Base-by-base conservation (phyloP, 2,888 invertebrate genomes). In the Volucella zonaria region DNA sequence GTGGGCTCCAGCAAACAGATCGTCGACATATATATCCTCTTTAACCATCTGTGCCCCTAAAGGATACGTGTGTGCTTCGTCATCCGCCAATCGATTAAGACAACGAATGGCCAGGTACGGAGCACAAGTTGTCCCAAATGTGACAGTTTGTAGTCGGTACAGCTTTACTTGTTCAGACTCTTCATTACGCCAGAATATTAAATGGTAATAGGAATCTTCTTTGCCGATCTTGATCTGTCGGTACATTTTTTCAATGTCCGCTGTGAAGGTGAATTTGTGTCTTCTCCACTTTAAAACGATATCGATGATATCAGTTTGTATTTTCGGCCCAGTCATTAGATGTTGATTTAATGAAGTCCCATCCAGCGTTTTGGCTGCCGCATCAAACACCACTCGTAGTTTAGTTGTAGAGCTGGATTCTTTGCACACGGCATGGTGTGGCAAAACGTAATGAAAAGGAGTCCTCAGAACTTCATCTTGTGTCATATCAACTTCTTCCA, bases 261-360 rank as follows among this genome's bases (percentile, higher is more conserved):
- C 56, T 31, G n/a, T 38, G 56, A 56, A 56, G 12, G 56, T 56
- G 56, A 38, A 56, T 56, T 56, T 11, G 14, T 38, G 56, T 56
- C 56, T 56, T 14, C 56, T 56, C 40, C 56, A 56, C 14, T 38
- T 4, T n/a, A 38, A 10, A 12, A 54, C 54, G 31, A 23, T 54
- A 23, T 54, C 31, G 9, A 54, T 54, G 8, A 54, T 54, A 23
- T 54, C 54, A 3, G 15, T 54, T 31, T 54, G 54, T 54, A 11
- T 54, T 12, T 54, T 31, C 11, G 23, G 54, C 6, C 15, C 54
- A 10, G 18, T 54, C 31, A 54, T 54, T 14, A 54, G 31, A 54
- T 54, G 54, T 12, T 54, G 31, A 54, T 54, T 54, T 12, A 54
- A 31, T 8, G 54, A 54, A 23, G 54, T 54, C 1, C 12, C 45